phyloP scores from a whole-genome alignment of 2,797 vertebrate species.

The Potorous gilbertii region DNA sequence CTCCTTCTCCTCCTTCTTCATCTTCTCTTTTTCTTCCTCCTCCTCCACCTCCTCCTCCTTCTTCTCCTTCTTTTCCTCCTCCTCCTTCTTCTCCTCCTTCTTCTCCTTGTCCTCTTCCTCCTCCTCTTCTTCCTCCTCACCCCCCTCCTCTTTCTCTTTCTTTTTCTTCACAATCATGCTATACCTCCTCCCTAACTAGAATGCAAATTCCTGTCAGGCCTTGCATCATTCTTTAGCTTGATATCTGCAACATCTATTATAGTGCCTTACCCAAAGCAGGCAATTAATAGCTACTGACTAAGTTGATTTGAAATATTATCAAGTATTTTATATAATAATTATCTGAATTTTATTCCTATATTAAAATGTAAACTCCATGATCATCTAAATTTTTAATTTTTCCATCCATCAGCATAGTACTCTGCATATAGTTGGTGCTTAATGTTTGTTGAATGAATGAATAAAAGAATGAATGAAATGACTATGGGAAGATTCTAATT shows the following conservation, averaged over 20 bases:
- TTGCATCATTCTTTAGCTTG: not conserved
- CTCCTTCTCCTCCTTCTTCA: no score
- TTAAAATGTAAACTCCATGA: not conserved
- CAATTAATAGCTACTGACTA: not conserved
- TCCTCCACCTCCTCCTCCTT: no score
- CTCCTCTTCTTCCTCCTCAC: no score
- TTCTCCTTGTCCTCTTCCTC: accelerated
- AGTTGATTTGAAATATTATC: not conserved
- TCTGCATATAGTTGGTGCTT: not conserved
- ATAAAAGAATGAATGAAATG: not conserved
- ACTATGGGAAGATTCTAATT: slow-evolving; percentile 1
- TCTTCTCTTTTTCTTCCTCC: no score
- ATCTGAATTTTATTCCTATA: not conserved
- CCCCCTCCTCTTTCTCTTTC: accelerated
- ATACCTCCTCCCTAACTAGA: not conserved
- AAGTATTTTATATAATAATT: not conserved
- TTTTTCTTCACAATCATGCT: not conserved
- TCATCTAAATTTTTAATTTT: not conserved
- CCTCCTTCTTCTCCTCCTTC: no score
- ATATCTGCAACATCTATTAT: not conserved
- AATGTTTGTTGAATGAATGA: not conserved
- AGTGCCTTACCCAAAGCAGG: not conserved
- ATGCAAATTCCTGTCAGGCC: not conserved
- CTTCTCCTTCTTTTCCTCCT: no score
- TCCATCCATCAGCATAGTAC: not conserved